Base-by-base conservation (phyloP, 2,888 invertebrate genomes). In the Drosophila lacicola region DNA sequence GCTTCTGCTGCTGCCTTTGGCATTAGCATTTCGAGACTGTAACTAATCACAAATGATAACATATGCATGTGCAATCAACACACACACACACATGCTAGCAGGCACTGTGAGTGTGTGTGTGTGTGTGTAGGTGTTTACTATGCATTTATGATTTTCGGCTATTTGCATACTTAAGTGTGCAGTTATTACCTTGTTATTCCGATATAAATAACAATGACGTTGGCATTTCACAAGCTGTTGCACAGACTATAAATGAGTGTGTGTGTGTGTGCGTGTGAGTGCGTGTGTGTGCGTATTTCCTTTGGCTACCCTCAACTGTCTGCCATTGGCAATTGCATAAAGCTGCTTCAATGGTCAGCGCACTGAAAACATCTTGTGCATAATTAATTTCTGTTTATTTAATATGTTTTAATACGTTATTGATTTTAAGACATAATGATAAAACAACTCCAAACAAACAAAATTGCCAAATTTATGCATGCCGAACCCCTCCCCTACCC, bases 141-240 rank as follows among this genome's bases (percentile, higher is more conserved):
- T 74, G 82, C 78, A 80, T 74, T 71, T 70, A 68, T 80, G 85
- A 75, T 78, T 81, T 72, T 70, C 57, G 74, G 70, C 89, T 89
- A 90, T 89, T 89, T 89, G 90, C 90, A 90, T 89, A 80, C 76
- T 90, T 90, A 90, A 90, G 89, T 90, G 79, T 88, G 77, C 84
- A 86, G 89, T 83, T 88, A 88, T 88, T 88, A 90, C 84, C 86
- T 80, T 90, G 90, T 81, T 90, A 88, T 89, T 78, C 77, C 80
- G 88, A 80, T 88, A 85, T 82, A 78, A 84, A 84, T 84, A 84
- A 88, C 83, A 85, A 78, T 81, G 74, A 62, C 58, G 51, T 33
- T 50, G 78, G 34, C 63, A 68, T 62, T 61, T 63, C 74, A 71
- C 71, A 50, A 66, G 61, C 70, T 63, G 60, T 56, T 70, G 62